Evolutionary conservation across 2,888 invertebrate genomes (phyloP), one percentile per base, ranked within the genome.

Genomic region (Harpagoxenus sublaevis): DNA sequence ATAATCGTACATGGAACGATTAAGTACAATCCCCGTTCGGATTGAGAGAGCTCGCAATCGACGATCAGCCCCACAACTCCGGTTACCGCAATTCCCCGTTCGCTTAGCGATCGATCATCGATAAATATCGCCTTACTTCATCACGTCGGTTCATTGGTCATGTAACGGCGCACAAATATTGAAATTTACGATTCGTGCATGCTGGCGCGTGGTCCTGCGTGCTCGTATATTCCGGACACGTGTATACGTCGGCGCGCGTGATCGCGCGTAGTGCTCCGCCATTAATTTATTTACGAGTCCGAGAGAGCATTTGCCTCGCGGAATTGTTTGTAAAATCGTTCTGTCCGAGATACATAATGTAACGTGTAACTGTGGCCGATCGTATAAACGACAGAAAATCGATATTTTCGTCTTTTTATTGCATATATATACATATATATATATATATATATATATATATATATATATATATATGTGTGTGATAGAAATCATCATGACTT

Each of bases 21-120:
- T 42, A 28, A 55, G 70, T 42, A 28, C 42, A 55, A 28, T 42
- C 23, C n/a, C 28, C 42, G 23, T 15, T 4, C 35, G 42, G 42
- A 78, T 68, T 70, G 70, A 75, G 70, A 78, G 70, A 53, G 10
- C 68, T 68, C 35, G 70, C 53, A 18, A 66, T 28, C 39, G 75
- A 12, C 42, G 74, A 74, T 74, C 51, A 55, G 28, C 39, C 3
- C 42, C 53, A 42, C 53, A 42, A 51, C 28, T 55, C 18, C 3
- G 70, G 39, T 77, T 77, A 70, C 77, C 28, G 77, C 77, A 77
- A 77, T 77, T 77, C 75, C 28, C 31, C 71, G 55, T 28, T 78
- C 71, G 55, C 68, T 77, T 23, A 10, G 75, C 78, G 78, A 78
- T 78, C 71, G 78, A 78, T 78, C 78, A 78, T 78, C 78, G 78